phyloP scores from a whole-genome alignment of 2,888 invertebrate species.

The Mamestra brassicae region DNA sequence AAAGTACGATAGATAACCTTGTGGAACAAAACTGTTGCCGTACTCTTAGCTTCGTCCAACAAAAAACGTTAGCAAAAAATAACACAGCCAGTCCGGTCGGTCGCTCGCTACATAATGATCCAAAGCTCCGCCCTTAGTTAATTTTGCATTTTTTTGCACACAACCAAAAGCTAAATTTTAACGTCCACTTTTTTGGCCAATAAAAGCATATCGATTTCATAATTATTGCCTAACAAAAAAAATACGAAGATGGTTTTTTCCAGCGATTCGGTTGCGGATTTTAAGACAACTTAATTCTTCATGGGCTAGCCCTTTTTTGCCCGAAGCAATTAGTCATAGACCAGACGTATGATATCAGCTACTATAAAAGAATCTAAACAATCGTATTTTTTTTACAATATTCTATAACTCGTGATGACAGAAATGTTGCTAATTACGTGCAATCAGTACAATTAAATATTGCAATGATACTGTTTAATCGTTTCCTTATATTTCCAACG shows the following conservation, averaged over 20 bases:
- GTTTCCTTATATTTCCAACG: slow-evolving; percentile 77
- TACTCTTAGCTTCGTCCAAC: slow-evolving; percentile 78
- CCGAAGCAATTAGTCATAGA: slow-evolving; percentile 58
- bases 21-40: slow-evolving; percentile 84
- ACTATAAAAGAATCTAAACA: slow-evolving; percentile 45
- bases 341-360: slow-evolving; percentile 38
- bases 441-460: slow-evolving; percentile 79
- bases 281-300: slow-evolving; percentile 64
- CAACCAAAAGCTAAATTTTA: slow-evolving; percentile 70
- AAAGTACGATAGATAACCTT: slow-evolving; percentile 80
- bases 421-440: slow-evolving; percentile 78
- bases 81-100: slow-evolving; percentile 79
- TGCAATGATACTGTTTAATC: slow-evolving; percentile 82
- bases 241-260: slow-evolving; percentile 53
- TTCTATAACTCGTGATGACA: slow-evolving; percentile 75
- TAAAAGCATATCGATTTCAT: slow-evolving; percentile 75
- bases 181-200: slow-evolving; percentile 68
- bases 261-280: slow-evolving; percentile 54
- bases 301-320: slow-evolving; percentile 65
- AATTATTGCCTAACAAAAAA: slow-evolving; percentile 68
- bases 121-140: slow-evolving; percentile 84
- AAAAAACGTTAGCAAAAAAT: slow-evolving; percentile 86
- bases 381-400: slow-evolving; percentile 61
- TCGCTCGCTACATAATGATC: slow-evolving; percentile 85
- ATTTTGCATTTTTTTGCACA: slow-evolving; percentile 77